A percentile compares a stretch with the other conserved stretches of the same genome.
Conservation (phyloP, 2,113 vertebrate genomes). For the western clawed frog (Xenopus tropicalis) region UCB_Xtro_10.0 CM004445.2:25941001-25941500, state of each 20-base stretch:
- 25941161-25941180: constrained; percentile 31
- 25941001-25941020: constrained; percentile 25
- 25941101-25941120: constrained; percentile 34
- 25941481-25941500: constrained; percentile 40
- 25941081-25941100: background rate
- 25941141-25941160: constrained; percentile 41
- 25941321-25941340: constrained; percentile 43
- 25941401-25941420: constrained; percentile 36
- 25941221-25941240: constrained; percentile 37
- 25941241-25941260: constrained; percentile 42
- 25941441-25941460: constrained; percentile 37
- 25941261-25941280: constrained; percentile 36
- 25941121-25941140: constrained; percentile 24
- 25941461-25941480: constrained; percentile 43
- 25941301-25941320: constrained; percentile 44
- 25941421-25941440: constrained; percentile 41
- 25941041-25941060: background rate
- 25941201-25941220: constrained; percentile 36
- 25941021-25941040: background rate
- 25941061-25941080: constrained; percentile 17
- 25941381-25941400: constrained; percentile 38
- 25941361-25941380: constrained; percentile 40
- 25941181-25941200: constrained; percentile 41
- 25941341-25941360: constrained; percentile 45
- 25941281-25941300: constrained; percentile 36